Percentiles rank a stretch among this genome's conserved stretches.
phyloP scores from a whole-genome alignment of 64 coral and sea anemone species.

The Dendronephthya gigantea region DNA sequence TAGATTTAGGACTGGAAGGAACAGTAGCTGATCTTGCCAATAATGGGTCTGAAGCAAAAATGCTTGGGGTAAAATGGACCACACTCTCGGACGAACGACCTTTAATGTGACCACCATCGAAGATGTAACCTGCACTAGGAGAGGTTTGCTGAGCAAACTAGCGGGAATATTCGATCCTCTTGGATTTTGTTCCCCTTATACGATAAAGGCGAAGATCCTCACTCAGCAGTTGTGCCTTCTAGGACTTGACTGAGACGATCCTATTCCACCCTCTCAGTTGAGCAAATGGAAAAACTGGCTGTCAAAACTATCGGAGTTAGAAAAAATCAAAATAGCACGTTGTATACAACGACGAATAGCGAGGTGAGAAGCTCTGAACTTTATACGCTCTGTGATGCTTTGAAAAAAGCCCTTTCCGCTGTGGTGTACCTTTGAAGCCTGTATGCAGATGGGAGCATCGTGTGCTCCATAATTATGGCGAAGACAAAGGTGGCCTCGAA shows the following conservation, averaged over 20 bases:
- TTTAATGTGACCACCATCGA: not conserved
- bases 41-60: not conserved
- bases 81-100: not conserved
- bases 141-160: slow-evolving; percentile 3
- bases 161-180: not conserved
- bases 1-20: too few relatives aligned
- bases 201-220: not conserved
- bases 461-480: not conserved
- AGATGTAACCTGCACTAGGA: not conserved
- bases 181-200: not conserved
- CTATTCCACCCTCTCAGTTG: not conserved
- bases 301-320: not conserved
- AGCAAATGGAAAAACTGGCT: slow-evolving; percentile 1
- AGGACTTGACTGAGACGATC: not conserved
- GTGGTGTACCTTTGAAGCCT: not conserved
- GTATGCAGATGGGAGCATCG: not conserved
- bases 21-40: not conserved
- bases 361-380: not conserved
- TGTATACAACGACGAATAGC: not conserved
- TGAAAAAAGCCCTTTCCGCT: not conserved
- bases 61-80: not conserved
- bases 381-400: not conserved
- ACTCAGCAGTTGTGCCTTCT: not conserved
- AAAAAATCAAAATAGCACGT: not conserved
- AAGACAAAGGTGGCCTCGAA: not conserved